Evolutionary conservation across 2,797 vertebrate species (phyloP), one percentile per base, ranked within the genome.

Genomic region (Glyptemys insculpta): DNA sequence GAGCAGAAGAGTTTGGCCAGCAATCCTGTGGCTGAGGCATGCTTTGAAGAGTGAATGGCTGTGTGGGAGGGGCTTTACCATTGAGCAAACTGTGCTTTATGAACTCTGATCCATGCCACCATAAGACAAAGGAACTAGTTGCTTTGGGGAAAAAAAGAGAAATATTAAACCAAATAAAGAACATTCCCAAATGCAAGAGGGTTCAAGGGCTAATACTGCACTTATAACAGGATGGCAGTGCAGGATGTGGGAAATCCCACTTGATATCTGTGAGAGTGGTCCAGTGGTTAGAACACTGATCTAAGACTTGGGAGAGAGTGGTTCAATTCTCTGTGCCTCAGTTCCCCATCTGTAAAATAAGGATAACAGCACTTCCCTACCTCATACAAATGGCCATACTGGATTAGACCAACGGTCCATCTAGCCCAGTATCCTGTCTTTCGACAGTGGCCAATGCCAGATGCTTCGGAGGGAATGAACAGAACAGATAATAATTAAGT

Each of bases 11-110:
- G 31, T 41, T 56, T 95, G 92, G 91, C 91, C 94, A 94, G 52
- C 80, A 79, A 91, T 89, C n/a, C 74, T 92, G 79, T 78, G 88
- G 86, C 87, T 92, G 87, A 95, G 80, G 85, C 95, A 93, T 0
- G 6, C 89, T 97, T 84, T 88, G 59, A 0, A 68, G 78, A 95
- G 59, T 84, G 87, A 5, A 37, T 0, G 44, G 2, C 76, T 86
- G 59, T 56, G 88, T 90, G 90, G 90, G 83, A 86, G 65, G 95
- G 76, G 74, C 62, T 94, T 85, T 92, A 85, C 81, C 79, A 93
- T 86, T 95, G 88, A 87, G 84, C 53, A 91, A 93, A 78, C 47
- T 14, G 78, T 50, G 62, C 78, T 83, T 92, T 31, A 52, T 37
- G 62, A 92, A 93, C 89, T 90, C 93, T 87, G 79, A 94, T 86